Base-by-base conservation (phyloP, 2,888 invertebrate genomes). In the Margaritifera margaritifera region DNA sequence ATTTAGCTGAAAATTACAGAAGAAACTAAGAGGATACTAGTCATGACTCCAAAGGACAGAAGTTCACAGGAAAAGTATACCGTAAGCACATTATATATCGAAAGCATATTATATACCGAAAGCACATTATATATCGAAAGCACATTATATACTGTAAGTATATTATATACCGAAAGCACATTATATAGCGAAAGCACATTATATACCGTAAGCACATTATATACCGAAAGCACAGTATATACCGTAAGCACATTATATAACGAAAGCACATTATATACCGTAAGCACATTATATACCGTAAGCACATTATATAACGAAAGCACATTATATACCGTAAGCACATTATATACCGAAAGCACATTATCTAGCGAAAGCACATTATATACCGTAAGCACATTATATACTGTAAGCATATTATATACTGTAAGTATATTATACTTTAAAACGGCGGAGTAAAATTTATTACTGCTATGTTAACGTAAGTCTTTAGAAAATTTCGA, bases 1-100 rank as follows among this genome's bases (percentile, higher is more conserved):
- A 71, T 70, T 8, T 69, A 83, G 83, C 75, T 79, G 64, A 72
- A 80, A 22, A 71, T 83, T n/a, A 73, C 81, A n/a, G 81, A 81
- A 52, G 83, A 83, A 68, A 80, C 78, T 6, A 81, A 75, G 62
- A 66, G 77, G 25, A 82, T 82, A 22, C 64, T 82, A 11, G 69
- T 74, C 42, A 82, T 78, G 66, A 64, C 59, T 6, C 75, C 75
- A n/a, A 22, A 58, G n/a, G 64, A 73, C 4, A 70, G 83, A 54
- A 79, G 80, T 8, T 74, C 75, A 54, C 73, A 80, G 31, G 83
- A 83, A 62, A 65, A 82, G 1, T 82, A 82, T 69, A 71, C 76
- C 27, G 83, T 83, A 77, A 66, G 75, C 63, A 31, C 1, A 20
- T 64, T n/a, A 19, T 54, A 82, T 69, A 71, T 75, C 27, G 83